Conservation (phyloP, 30 jellyfish, hydroid and myxozoan species). For the Haliclystus octoradiatus region DNA sequence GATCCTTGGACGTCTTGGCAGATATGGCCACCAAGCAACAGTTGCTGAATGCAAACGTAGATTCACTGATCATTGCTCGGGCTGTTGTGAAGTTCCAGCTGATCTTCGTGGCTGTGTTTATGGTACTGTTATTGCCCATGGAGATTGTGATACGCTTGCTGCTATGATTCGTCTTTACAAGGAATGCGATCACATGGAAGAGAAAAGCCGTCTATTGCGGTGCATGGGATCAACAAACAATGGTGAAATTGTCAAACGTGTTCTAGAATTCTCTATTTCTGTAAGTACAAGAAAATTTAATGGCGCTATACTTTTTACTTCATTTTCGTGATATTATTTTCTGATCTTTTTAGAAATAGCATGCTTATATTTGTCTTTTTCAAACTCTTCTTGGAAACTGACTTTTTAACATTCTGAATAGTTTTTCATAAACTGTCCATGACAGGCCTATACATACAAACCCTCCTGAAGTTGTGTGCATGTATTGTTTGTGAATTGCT, state of each 20-base stretch:
- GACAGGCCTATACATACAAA: too few relatives aligned
- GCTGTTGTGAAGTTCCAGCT: constrained; percentile 48
- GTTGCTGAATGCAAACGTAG: constrained; percentile 44
- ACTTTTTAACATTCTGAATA: too few relatives aligned
- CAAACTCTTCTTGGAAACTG: too few relatives aligned
- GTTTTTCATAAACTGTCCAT: too few relatives aligned
- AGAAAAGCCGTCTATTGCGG: constrained; percentile 60
- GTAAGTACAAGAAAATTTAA: too few relatives aligned
- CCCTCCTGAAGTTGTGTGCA: too few relatives aligned
- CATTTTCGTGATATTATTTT: too few relatives aligned
- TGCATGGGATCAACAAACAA: constrained; percentile 64
- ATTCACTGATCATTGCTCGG: constrained; percentile 70
- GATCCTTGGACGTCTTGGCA: constrained; percentile 59
- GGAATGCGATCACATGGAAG: constrained; percentile 72
- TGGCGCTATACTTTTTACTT: too few relatives aligned
- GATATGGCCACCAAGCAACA: constrained; percentile 55
- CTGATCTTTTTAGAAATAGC: too few relatives aligned
- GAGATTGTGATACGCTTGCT: constrained; percentile 47
- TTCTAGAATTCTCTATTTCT: constrained; percentile 69
- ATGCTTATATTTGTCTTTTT: too few relatives aligned
- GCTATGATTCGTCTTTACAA: constrained; percentile 53
- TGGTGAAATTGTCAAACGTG: constrained; percentile 39
- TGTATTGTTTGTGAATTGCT: too few relatives aligned
- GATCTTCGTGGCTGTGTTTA: constrained; percentile 78
- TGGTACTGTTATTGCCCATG: constrained; percentile 69